These are phyloP conservation scores for Drosophila seclusa DNA, from an alignment of 2,888 invertebrate genomes.

Conservation along the genomic window DNA sequence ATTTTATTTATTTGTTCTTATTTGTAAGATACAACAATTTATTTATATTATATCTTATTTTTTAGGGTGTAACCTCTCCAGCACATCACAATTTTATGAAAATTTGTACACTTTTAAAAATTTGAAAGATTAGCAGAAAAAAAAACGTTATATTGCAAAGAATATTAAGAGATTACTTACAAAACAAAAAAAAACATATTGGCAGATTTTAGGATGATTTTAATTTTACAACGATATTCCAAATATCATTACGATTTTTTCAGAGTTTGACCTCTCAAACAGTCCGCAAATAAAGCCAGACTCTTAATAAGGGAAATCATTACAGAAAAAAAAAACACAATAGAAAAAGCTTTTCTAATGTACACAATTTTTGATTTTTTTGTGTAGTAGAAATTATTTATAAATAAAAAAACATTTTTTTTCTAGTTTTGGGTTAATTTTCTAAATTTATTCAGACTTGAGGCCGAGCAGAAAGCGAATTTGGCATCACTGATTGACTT, in stretches of 20 bases:
- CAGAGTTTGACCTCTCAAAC: too few species aligned
- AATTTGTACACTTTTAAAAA: background rate
- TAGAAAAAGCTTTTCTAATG: background rate
- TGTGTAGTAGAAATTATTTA: background rate
- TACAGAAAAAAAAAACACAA: background rate
- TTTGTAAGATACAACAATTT: background rate
- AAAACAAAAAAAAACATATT: too few species aligned
- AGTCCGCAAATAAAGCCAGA: too few species aligned
- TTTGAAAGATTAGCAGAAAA: background rate
- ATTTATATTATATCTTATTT: background rate
- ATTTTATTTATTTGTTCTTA: background rate
- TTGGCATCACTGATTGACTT: conserved; percentile 15
- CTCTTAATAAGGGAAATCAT: too few species aligned
- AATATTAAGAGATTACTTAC: too few species aligned
- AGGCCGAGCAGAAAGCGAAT: background rate
- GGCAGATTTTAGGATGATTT: too few species aligned
- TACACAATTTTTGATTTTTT: background rate
- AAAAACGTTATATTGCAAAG: background rate
- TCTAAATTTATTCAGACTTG: background rate
- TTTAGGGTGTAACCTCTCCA: background rate
- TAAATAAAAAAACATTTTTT: background rate
- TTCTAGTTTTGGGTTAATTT: background rate
- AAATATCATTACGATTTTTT: too few species aligned
- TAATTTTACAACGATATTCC: too few species aligned
- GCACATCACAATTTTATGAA: background rate